These are phyloP conservation scores for Pipistrellus kuhlii DNA, from an alignment of 2,797 vertebrate species.

Conservation along the genomic window DNA sequence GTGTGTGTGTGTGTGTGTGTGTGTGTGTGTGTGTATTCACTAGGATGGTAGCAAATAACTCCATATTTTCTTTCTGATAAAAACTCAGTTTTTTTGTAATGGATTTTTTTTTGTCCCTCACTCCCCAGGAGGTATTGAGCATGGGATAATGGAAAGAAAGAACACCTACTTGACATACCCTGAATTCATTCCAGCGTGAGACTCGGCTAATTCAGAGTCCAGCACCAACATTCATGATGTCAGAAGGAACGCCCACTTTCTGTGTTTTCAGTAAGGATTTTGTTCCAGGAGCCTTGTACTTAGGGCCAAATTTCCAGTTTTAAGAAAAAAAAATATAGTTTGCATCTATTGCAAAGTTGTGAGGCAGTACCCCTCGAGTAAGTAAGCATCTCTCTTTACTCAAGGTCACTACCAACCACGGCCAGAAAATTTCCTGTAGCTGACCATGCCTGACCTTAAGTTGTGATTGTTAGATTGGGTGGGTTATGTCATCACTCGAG, in stretches of 20 bases:
- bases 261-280: background rate
- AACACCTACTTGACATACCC: background rate
- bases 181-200: background rate
- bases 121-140: background rate
- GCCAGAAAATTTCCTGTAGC: conserved; percentile 71
- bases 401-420: conserved; percentile 2
- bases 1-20: background rate
- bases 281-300: background rate
- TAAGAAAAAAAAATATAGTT: background rate
- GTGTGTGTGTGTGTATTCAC: background rate
- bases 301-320: background rate
- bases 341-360: background rate
- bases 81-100: conserved; percentile 28
- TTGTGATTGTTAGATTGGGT: conserved; percentile 60
- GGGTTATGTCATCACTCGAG: conserved; percentile 72
- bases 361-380: background rate
- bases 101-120: background rate
- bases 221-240: background rate
- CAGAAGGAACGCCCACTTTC: background rate
- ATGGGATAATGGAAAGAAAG: background rate
- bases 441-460: conserved; percentile 14
- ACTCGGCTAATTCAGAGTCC: background rate
- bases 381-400: conserved; percentile 3
- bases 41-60: background rate
- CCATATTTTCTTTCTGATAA: background rate